Percentiles rank a stretch among this genome's conserved stretches.
Evolutionary conservation across 2,888 invertebrate genomes (phyloP).

Genomic region (Pammene aurita): DNA sequence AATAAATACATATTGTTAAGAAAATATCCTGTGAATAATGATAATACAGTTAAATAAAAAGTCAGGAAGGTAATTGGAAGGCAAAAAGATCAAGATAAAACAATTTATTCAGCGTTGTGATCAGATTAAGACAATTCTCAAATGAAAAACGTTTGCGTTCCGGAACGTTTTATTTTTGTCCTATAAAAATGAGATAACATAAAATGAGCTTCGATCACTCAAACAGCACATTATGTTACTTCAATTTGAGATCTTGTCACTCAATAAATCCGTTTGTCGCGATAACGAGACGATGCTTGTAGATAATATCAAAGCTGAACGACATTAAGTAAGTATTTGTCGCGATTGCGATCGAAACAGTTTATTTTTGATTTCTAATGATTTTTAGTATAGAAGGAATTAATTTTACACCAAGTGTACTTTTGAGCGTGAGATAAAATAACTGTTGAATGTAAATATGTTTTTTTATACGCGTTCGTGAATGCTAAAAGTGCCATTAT

Average conservation of each 20-base stretch:
- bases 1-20: neutral
- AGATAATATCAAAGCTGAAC: neutral
- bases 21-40: neutral
- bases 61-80: conserved; percentile 5
- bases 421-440: too few species aligned
- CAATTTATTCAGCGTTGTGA: conserved; percentile 11
- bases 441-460: too few species aligned
- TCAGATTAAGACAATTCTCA: conserved; percentile 1
- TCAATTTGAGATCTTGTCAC: neutral
- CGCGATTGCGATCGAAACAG: too few species aligned
- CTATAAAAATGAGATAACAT: neutral
- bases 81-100: conserved; percentile 6
- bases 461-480: too few species aligned
- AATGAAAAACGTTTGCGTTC: conserved; percentile 6
- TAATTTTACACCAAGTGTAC: too few species aligned
- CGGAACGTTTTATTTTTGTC: neutral
- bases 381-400: too few species aligned
- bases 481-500: too few species aligned
- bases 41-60: conserved; percentile 8
- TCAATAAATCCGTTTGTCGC: conserved; percentile 6
- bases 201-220: neutral
- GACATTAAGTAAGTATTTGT: neutral
- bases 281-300: neutral
- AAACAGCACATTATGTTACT: neutral
- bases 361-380: too few species aligned